phyloP scores from a whole-genome alignment of 2,113 vertebrate genomes.

The Rhineura floridana region DNA sequence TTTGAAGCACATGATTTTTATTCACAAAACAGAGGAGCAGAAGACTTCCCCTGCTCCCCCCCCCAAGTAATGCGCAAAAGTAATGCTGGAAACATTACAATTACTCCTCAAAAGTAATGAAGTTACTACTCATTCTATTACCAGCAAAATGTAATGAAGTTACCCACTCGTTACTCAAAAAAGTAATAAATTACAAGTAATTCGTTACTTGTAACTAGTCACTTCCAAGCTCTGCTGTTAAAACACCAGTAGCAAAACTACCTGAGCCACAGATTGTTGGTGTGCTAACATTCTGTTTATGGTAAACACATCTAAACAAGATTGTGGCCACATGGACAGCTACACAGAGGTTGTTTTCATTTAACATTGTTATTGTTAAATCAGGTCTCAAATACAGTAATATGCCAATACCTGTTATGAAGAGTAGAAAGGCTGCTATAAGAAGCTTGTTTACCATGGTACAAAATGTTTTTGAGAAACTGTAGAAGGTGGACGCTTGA shows the following conservation, averaged over 20 bases:
- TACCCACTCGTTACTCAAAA: too few species aligned
- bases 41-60: too few species aligned
- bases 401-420: background rate
- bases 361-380: background rate
- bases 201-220: too few species aligned
- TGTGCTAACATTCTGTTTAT: background rate
- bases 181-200: too few species aligned
- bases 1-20: too few species aligned
- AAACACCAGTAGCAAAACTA: background rate
- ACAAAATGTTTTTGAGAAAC: background rate
- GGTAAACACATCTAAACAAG: background rate
- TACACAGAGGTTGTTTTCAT: background rate
- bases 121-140: too few species aligned
- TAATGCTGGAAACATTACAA: too few species aligned
- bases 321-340: background rate
- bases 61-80: too few species aligned
- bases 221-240: too few species aligned
- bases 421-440: background rate
- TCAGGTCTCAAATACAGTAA: conserved; percentile 6
- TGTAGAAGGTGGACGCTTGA: background rate
- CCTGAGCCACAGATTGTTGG: background rate
- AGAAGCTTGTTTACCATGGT: background rate
- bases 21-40: too few species aligned
- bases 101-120: too few species aligned
- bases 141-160: too few species aligned